Conservation (phyloP, 2,888 invertebrate species). For the Thumatha senex region DNA sequence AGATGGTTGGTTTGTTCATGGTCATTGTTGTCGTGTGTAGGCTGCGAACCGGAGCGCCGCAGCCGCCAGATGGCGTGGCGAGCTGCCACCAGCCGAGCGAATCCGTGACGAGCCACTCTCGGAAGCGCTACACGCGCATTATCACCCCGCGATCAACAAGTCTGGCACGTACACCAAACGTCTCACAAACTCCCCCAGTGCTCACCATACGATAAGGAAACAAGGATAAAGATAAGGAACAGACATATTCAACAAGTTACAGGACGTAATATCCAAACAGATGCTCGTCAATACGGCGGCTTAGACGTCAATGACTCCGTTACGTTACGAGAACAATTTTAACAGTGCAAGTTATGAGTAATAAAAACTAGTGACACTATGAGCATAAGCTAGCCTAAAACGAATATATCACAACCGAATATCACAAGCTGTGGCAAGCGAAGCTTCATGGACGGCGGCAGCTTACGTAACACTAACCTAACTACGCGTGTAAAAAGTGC, state of each 20-base stretch:
- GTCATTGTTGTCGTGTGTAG: conserved; percentile 77
- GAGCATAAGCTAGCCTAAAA: conserved; percentile 78
- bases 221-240: conserved; percentile 35
- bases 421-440: conserved; percentile 82
- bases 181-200: conserved; percentile 40
- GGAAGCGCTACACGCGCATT: conserved; percentile 72
- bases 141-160: conserved; percentile 66
- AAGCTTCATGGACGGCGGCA: conserved; percentile 82
- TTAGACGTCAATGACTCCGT: conserved; percentile 50
- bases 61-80: conserved; percentile 89
- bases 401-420: conserved; percentile 78
- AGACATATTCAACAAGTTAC: conserved; percentile 50
- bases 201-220: conserved; percentile 51
- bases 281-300: conserved; percentile 49
- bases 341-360: conserved; percentile 24
- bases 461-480: conserved; percentile 79
- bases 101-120: conserved; percentile 87
- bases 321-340: conserved; percentile 37
- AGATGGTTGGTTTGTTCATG: conserved; percentile 81
- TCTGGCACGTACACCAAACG: conserved; percentile 43
- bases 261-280: conserved; percentile 41
- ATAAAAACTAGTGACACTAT: conserved; percentile 48
- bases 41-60: conserved; percentile 82
- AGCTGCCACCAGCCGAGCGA: conserved; percentile 88
- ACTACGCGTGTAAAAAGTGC: conserved; percentile 76